These are phyloP conservation scores for Petrolisthes manimaculis DNA, from an alignment of 2,888 invertebrate genomes.

Conservation along the genomic window DNA sequence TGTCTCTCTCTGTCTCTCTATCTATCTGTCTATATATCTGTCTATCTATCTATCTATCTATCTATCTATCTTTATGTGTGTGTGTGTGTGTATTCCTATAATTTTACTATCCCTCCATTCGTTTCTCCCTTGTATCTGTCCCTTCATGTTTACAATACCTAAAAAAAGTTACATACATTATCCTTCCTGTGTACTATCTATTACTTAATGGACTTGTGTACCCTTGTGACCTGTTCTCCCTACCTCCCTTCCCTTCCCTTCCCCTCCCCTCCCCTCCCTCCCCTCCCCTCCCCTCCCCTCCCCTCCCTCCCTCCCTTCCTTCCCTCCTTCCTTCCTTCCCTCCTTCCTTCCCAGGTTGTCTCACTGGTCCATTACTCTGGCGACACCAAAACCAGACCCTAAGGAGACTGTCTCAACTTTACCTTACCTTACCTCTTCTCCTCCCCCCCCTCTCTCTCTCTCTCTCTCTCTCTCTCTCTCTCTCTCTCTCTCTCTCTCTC, in stretches of 20 bases:
- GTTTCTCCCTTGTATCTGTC: slow-evolving; percentile 5
- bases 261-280: not conserved
- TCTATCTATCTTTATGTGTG: not conserved
- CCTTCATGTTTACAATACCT: not conserved
- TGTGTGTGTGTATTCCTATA: slow-evolving; percentile 8
- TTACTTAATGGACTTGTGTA: not conserved
- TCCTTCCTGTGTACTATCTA: not conserved
- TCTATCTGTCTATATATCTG: not conserved
- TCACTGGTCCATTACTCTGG: not conserved
- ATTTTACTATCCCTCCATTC: not conserved
- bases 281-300: not conserved
- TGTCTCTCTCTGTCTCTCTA: slow-evolving; percentile 10
- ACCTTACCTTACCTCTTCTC: not conserved
- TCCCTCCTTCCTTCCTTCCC: not conserved
- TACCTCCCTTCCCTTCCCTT: not conserved
- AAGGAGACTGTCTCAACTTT: not conserved
- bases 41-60: not conserved
- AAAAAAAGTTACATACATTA: not conserved
- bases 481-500: no score
- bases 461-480: not conserved
- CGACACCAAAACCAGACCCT: not conserved
- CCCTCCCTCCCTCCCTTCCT: not conserved
- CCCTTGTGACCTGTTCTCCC: not conserved
- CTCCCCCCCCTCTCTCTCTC: not conserved
- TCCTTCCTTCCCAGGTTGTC: not conserved